phyloP scores from a whole-genome alignment of 2,888 invertebrate genomes.

The Tromatobia lineatoria region DNA sequence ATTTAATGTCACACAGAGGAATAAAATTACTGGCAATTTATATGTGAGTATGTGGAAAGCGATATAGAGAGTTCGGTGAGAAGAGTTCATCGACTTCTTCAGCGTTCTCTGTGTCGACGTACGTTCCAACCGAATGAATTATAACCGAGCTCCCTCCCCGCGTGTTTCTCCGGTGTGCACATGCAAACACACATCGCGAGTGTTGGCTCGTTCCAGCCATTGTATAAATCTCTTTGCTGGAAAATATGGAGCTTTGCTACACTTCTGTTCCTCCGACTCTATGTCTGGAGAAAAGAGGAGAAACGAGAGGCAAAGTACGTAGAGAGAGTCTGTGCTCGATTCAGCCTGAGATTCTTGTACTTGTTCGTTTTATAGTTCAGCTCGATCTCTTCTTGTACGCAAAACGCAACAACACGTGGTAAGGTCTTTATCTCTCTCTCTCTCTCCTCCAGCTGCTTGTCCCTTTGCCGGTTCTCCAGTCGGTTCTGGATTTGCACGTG shows the following conservation, averaged over 20 bases:
- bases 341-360: slow-evolving; percentile 10
- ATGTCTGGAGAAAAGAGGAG: slow-evolving; percentile 17
- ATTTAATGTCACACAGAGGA: too few species aligned
- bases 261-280: slow-evolving; percentile 26
- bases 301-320: slow-evolving; percentile 11
- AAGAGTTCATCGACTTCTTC: slow-evolving; percentile 66
- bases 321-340: slow-evolving; percentile 18
- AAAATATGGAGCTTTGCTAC: slow-evolving; percentile 54
- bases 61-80: slow-evolving; percentile 21
- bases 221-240: slow-evolving; percentile 60
- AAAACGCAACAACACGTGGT: slow-evolving; percentile 37
- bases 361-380: slow-evolving; percentile 32
- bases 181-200: slow-evolving; percentile 21
- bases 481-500: not conserved
- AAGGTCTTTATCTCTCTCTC: not conserved
- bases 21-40: not conserved
- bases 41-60: not conserved
- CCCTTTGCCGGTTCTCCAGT: not conserved
- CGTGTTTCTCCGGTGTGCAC: slow-evolving; percentile 16
- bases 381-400: slow-evolving; percentile 28
- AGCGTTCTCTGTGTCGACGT: slow-evolving; percentile 66
- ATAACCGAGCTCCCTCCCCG: slow-evolving; percentile 51
- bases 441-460: not conserved
- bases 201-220: slow-evolving; percentile 56
- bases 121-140: slow-evolving; percentile 70